These are phyloP conservation scores for Drosophila lutescens DNA, from an alignment of 2,888 invertebrate genomes.

Conservation along the genomic window DNA sequence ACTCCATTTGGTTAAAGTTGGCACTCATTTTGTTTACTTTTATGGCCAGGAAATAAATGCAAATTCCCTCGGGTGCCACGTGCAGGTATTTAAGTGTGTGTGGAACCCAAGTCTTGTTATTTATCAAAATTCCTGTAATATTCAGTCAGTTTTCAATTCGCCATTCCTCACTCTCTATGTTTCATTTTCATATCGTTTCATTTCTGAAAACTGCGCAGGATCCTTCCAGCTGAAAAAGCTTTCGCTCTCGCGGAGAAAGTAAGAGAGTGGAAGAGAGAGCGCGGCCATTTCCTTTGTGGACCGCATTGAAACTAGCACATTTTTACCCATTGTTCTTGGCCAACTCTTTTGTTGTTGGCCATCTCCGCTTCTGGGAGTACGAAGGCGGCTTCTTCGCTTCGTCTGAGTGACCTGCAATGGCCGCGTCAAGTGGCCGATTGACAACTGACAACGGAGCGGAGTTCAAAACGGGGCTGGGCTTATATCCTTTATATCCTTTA, in stretches of 20 bases:
- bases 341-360: constrained; percentile 26
- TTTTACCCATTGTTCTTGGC: constrained; percentile 23
- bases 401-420: constrained; percentile 43
- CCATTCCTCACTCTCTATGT: background rate
- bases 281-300: constrained; percentile 51
- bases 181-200: constrained; percentile 36
- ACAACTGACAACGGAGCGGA: constrained; percentile 27
- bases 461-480: constrained; percentile 9
- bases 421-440: constrained; percentile 38
- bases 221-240: constrained; percentile 52
- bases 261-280: constrained; percentile 6
- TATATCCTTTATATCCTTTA: constrained; percentile 2
- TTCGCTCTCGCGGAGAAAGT: constrained; percentile 9
- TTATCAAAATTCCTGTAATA: constrained; percentile 14
- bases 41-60: constrained; percentile 25
- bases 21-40: constrained; percentile 30
- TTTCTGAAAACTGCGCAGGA: constrained; percentile 39
- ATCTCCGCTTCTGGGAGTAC: constrained; percentile 12
- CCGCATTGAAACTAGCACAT: constrained; percentile 57
- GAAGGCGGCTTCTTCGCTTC: constrained; percentile 15
- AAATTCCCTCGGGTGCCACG: constrained; percentile 34
- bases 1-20: constrained; percentile 7
- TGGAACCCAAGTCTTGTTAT: constrained; percentile 42
- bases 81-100: constrained; percentile 48
- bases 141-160: constrained; percentile 4